Percentiles rank a stretch among this genome's conserved stretches.
phyloP scores from a whole-genome alignment of 1,140 invertebrate genomes.

The Uloborus diversus region DNA sequence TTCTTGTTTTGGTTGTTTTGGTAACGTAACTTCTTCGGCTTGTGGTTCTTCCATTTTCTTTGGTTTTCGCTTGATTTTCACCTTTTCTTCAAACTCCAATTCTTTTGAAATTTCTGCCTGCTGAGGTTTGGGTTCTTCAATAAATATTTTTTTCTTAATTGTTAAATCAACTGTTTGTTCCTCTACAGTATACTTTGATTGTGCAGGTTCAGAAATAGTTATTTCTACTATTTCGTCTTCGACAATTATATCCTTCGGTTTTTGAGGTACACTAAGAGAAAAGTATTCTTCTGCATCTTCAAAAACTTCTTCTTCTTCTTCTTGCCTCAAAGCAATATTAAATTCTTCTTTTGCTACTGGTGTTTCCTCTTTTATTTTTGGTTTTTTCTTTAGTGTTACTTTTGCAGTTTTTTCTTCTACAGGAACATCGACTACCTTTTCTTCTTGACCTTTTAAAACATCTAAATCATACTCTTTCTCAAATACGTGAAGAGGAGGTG shows the following conservation, averaged over 20 bases:
- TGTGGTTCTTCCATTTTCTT: conserved; percentile 63
- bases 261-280: conserved; percentile 15
- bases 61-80: conserved; percentile 56
- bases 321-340: conserved; percentile 39
- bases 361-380: conserved; percentile 53
- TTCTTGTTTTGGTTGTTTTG: conserved; percentile 43
- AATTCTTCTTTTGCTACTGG: conserved; percentile 11
- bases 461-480: conserved; percentile 21
- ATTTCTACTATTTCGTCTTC: conserved; percentile 30
- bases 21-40: conserved; percentile 63
- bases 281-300: conserved; percentile 23
- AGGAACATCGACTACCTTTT: too few relatives aligned
- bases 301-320: conserved; percentile 15
- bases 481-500: background rate
- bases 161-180: conserved; percentile 56
- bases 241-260: conserved; percentile 18
- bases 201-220: conserved; percentile 45
- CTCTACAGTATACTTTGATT: conserved; percentile 31
- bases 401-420: conserved; percentile 52
- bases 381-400: conserved; percentile 54
- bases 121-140: background rate
- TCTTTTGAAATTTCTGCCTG: conserved; percentile 35
- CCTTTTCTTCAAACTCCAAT: conserved; percentile 52
- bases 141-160: conserved; percentile 45
- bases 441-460: conserved; percentile 11